Conservation (phyloP, 2,797 vertebrate genomes). For the Thalassophryne amazonica region DNA sequence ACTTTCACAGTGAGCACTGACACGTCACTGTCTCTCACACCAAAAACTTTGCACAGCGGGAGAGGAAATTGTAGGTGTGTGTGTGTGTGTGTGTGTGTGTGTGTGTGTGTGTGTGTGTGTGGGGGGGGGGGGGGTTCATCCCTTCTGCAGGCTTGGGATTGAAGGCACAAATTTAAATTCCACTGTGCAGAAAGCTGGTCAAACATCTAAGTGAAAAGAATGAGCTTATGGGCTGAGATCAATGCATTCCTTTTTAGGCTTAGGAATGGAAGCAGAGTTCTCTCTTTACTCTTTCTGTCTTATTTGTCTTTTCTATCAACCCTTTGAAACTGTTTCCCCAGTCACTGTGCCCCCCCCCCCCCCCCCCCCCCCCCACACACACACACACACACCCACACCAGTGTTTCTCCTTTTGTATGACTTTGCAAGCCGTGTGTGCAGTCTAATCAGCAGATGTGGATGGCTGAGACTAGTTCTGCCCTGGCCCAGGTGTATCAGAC, state of each 20-base stretch:
- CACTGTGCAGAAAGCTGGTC: neutral
- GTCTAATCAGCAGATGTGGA: neutral
- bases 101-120: neutral
- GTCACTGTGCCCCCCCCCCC: neutral
- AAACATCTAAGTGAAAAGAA: conserved; percentile 3
- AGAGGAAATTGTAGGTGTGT: neutral
- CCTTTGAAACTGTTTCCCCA: neutral
- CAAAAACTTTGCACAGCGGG: too few relatives aligned
- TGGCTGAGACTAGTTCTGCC: conserved; percentile 15
- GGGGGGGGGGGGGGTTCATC: neutral
- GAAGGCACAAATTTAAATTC: conserved; percentile 15
- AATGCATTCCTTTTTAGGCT: neutral
- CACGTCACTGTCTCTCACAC: too few relatives aligned
- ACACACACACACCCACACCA: neutral
- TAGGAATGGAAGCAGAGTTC: neutral
- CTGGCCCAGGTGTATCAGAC: neutral
- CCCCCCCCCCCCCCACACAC: conserved; percentile 4
- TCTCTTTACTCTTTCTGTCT: neutral
- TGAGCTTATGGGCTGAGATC: neutral
- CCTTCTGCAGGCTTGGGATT: conserved; percentile 2
- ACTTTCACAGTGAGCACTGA: too few relatives aligned
- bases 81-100: neutral
- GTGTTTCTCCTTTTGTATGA: conserved; percentile 4
- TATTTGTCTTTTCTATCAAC: neutral
- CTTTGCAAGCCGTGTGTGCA: conserved; percentile 14